Conservation (phyloP, 2,888 invertebrate genomes). For the Plagiodera versicolora region DNA sequence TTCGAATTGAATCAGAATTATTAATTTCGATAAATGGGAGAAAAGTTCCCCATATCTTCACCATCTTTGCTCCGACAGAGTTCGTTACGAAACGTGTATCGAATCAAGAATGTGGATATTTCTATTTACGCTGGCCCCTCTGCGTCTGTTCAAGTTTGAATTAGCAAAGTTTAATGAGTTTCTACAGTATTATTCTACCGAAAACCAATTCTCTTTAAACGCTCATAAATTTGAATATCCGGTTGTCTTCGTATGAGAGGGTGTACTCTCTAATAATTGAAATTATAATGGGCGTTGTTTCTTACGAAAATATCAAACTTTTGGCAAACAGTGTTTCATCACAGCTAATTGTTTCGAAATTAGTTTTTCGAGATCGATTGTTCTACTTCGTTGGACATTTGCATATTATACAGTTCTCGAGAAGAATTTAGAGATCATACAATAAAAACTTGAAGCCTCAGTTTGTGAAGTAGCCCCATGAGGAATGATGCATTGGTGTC, state of each 20-base stretch:
- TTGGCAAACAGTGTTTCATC: background rate
- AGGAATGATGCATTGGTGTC: too few species aligned
- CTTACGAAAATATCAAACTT: background rate
- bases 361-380: background rate
- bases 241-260: background rate
- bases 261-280: background rate
- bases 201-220: conserved; percentile 17
- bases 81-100: background rate
- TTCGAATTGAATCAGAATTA: too few species aligned
- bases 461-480: too few species aligned
- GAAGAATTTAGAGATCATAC: too few species aligned
- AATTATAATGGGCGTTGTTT: background rate
- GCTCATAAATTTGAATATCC: conserved; percentile 1
- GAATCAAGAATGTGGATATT: background rate
- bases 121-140: background rate
- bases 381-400: too few species aligned
- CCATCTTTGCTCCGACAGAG: too few species aligned
- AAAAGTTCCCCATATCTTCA: too few species aligned
- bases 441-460: too few species aligned
- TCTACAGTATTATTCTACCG: conserved; percentile 16
- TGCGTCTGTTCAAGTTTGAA: conserved; percentile 10
- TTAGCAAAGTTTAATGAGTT: conserved; percentile 25
- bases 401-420: too few species aligned
- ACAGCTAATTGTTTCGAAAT: background rate
- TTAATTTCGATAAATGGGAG: too few species aligned